Conservation (phyloP, 2,113 vertebrate genomes). For the Mormoops blainvillei region DNA sequence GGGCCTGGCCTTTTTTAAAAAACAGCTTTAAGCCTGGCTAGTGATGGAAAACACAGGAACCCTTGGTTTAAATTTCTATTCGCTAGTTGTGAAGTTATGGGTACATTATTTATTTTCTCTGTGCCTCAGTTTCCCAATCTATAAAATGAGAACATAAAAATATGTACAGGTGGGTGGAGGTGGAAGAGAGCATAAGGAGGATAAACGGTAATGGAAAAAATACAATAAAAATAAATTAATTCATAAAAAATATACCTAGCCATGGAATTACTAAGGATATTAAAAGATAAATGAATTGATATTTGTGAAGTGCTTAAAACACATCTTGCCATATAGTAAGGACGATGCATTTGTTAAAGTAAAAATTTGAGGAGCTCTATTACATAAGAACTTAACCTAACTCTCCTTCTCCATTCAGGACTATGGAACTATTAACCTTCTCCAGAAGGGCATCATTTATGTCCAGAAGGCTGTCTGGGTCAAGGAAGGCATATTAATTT, state of each 20-base stretch:
- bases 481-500: neutral
- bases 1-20: neutral
- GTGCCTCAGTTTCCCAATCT: neutral
- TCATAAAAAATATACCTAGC: neutral
- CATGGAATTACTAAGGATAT: neutral
- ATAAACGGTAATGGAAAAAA: no score
- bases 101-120: neutral
- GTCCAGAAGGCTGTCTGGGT: neutral
- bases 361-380: neutral
- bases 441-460: neutral
- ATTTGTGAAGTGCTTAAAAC: neutral
- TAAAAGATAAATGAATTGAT: neutral
- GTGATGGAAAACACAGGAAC: neutral
- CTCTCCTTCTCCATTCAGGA: neutral
- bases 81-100: neutral
- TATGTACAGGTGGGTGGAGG: no score
- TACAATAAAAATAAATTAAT: no score
- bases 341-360: neutral
- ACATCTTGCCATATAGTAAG: neutral
- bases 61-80: neutral
- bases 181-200: no score
- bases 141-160: neutral
- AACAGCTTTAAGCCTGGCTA: neutral
- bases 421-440: neutral
- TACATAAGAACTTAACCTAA: neutral